Evolutionary conservation across 1,140 invertebrate species (phyloP).

Genomic region (Cotesia glomerata): DNA sequence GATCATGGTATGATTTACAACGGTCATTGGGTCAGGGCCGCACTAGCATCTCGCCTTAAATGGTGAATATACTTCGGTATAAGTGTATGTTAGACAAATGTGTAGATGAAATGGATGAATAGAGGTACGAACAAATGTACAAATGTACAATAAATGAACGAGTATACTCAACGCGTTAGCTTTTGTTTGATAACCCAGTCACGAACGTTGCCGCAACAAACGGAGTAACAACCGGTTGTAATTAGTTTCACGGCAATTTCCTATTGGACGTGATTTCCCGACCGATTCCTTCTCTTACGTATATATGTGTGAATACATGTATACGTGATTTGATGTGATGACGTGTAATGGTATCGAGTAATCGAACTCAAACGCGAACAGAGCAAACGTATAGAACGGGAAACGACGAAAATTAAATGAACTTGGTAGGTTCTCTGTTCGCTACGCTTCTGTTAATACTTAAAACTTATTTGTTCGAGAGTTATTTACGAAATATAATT

Average conservation of each 20-base stretch:
- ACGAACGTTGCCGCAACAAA: constrained; percentile 29
- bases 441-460: not conserved
- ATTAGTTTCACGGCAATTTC: constrained; percentile 33
- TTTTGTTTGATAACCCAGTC: constrained; percentile 31
- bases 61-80: not conserved
- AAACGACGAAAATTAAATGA: constrained; percentile 24
- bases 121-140: not conserved
- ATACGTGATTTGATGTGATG: not conserved
- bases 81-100: no score
- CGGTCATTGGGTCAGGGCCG: constrained; percentile 42
- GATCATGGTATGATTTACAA: constrained; percentile 35
- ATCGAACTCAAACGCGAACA: constrained; percentile 24
- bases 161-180: constrained; percentile 14
- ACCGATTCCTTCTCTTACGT: not conserved
- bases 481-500: not conserved
- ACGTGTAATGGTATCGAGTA: constrained; percentile 16
- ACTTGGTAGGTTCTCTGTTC: not conserved
- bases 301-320: not conserved
- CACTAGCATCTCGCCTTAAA: constrained; percentile 23
- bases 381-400: not conserved
- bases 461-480: not conserved
- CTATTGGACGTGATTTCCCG: constrained; percentile 25
- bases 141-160: not conserved
- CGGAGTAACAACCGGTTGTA: constrained; percentile 31
- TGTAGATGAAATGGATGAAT: not conserved